phyloP scores from a whole-genome alignment of 2,113 vertebrate species.

The Caretta caretta region DNA sequence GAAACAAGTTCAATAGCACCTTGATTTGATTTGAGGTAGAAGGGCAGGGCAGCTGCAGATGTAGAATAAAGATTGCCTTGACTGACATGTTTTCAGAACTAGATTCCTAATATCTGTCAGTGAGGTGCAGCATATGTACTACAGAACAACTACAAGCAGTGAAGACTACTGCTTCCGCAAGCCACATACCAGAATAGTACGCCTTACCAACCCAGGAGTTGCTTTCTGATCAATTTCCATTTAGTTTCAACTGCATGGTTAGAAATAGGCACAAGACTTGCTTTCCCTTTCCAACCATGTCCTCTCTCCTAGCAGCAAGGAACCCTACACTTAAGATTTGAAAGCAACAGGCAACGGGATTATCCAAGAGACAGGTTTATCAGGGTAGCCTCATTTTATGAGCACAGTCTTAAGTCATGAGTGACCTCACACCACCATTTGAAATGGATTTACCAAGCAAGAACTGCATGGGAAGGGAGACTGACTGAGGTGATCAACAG shows the following conservation, averaged over 20 bases:
- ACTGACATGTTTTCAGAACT: conserved; percentile 41
- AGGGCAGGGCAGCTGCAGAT: conserved; percentile 60
- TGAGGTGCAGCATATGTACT: neutral
- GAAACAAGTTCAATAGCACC: conserved; percentile 61
- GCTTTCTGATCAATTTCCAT: conserved; percentile 28
- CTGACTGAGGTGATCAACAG: neutral
- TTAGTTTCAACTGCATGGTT: conserved; percentile 5
- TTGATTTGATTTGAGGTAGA: conserved; percentile 41
- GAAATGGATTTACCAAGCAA: neutral
- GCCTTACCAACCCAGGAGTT: neutral
- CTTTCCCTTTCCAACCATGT: conserved; percentile 1
- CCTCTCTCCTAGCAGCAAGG: neutral
- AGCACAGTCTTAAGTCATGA: neutral
- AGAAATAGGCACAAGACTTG: neutral
- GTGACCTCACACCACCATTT: neutral
- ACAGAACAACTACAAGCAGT: neutral
- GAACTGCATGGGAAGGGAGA: neutral
- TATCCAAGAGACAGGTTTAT: neutral
- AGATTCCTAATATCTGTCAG: conserved; percentile 36
- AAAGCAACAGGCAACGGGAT: neutral
- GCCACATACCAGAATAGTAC: neutral
- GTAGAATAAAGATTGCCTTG: conserved; percentile 46
- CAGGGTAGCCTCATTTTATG: neutral
- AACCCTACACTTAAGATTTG: neutral
- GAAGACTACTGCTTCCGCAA: neutral